phyloP scores from a whole-genome alignment of 1,140 invertebrate species.

The Scaptodrosophila lebanonensis region DNA sequence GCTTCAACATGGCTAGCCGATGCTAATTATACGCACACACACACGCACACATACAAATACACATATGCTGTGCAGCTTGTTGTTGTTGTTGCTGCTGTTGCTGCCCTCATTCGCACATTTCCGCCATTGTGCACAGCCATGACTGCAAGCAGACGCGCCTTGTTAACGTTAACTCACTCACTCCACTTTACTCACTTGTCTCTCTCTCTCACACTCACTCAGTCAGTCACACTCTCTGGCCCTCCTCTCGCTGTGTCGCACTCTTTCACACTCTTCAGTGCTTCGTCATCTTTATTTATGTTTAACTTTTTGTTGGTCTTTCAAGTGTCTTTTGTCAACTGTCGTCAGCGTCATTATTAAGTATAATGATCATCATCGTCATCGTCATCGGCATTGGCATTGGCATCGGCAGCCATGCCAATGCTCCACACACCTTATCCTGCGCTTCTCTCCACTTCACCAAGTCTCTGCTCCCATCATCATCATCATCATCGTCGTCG shows the following conservation, averaged over 20 bases:
- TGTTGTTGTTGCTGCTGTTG: slow-evolving; percentile 1
- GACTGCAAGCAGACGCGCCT: slow-evolving; percentile 35
- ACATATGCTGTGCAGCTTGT: slow-evolving; percentile 3
- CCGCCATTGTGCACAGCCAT: slow-evolving; percentile 50
- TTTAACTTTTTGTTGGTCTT: slow-evolving; percentile 33
- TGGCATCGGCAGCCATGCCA: slow-evolving; percentile 47
- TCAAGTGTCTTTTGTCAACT: slow-evolving; percentile 68
- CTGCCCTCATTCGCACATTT: slow-evolving; percentile 62
- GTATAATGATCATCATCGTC: no score
- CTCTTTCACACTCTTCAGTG: slow-evolving; percentile 15
- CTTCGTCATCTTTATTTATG: slow-evolving; percentile 74
- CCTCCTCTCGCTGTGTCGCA: slow-evolving; percentile 1
- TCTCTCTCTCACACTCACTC: slow-evolving; percentile 1
- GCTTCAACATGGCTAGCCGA: slow-evolving; percentile 6
- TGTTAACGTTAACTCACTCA: slow-evolving; percentile 39
- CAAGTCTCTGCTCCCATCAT: slow-evolving; percentile 7
- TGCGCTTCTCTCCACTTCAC: slow-evolving; percentile 9
- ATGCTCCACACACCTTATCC: slow-evolving; percentile 27
- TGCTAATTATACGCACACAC: slow-evolving; percentile 56
- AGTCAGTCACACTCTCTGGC: slow-evolving; percentile 1
- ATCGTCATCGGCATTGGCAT: no score
- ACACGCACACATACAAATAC: background rate
- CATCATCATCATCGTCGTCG: background rate
- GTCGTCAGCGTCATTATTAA: no score
- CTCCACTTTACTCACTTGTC: slow-evolving; percentile 24